phyloP scores from a whole-genome alignment of 2,113 vertebrate genomes.

The Trichechus manatus region DNA sequence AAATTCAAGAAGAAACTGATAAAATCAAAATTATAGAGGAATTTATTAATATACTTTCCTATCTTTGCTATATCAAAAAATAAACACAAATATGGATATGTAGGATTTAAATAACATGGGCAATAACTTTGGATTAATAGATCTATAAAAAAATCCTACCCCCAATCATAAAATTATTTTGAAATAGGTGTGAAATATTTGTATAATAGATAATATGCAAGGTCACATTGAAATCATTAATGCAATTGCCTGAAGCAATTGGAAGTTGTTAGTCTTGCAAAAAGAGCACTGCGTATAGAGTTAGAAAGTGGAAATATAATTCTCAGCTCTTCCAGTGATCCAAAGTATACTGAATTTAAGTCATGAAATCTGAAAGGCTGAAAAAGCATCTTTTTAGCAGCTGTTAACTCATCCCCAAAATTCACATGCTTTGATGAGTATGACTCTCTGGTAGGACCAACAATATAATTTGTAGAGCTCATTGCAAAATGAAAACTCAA shows the following conservation, averaged over 20 bases:
- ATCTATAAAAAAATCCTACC: background rate
- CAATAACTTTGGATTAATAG: background rate
- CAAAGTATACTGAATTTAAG: background rate
- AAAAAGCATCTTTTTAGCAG: background rate
- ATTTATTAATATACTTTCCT: background rate
- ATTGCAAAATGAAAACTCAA: background rate
- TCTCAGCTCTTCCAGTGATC: background rate
- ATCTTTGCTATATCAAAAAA: background rate
- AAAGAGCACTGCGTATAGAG: background rate
- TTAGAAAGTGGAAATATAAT: background rate
- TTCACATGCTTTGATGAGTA: background rate
- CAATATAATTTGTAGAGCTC: background rate
- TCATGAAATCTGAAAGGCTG: background rate
- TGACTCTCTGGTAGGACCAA: background rate
- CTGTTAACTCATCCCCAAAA: background rate
- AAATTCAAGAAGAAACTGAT: background rate
- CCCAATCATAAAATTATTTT: background rate
- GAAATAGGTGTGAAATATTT: background rate
- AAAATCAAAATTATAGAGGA: background rate
- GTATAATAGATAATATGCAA: background rate
- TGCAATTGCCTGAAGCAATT: background rate
- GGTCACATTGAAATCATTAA: background rate
- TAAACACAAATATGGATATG: background rate
- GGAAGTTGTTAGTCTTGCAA: background rate
- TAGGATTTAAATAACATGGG: background rate